Conservation (phyloP, 2,888 invertebrate species). For the Seladonia tumulorum region DNA sequence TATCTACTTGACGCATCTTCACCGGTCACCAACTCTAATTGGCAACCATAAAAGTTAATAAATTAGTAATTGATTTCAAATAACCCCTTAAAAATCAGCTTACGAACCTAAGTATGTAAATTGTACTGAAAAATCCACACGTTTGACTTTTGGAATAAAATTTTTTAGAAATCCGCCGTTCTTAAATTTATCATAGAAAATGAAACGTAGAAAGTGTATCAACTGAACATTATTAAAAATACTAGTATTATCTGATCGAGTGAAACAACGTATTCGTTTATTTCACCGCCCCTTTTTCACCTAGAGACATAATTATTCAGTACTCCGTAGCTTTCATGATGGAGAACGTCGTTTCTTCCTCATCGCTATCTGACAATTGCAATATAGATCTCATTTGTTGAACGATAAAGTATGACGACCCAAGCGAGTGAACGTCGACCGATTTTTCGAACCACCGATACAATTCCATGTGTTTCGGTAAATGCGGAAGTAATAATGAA, state of each 20-base stretch:
- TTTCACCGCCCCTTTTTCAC: neutral
- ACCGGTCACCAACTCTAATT: too few relatives aligned
- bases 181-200: too few relatives aligned
- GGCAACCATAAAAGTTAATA: too few relatives aligned
- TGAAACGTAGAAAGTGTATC: too few relatives aligned
- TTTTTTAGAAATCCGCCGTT: too few relatives aligned
- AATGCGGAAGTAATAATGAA: neutral
- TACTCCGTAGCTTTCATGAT: neutral
- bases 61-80: too few relatives aligned
- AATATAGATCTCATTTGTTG: neutral
- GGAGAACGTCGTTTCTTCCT: neutral
- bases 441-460: neutral
- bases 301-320: neutral
- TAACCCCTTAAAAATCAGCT: too few relatives aligned
- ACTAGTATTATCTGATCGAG: neutral
- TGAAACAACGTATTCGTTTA: neutral
- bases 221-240: too few relatives aligned
- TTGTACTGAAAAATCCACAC: too few relatives aligned
- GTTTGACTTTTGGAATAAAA: too few relatives aligned
- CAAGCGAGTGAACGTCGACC: neutral
- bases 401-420: neutral
- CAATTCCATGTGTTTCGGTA: neutral
- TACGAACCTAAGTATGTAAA: too few relatives aligned
- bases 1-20: too few relatives aligned
- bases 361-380: neutral